Evolutionary conservation across 2,888 invertebrate genomes (phyloP), one percentile per base, ranked within the genome.

Genomic region (Camponotus fellah): DNA sequence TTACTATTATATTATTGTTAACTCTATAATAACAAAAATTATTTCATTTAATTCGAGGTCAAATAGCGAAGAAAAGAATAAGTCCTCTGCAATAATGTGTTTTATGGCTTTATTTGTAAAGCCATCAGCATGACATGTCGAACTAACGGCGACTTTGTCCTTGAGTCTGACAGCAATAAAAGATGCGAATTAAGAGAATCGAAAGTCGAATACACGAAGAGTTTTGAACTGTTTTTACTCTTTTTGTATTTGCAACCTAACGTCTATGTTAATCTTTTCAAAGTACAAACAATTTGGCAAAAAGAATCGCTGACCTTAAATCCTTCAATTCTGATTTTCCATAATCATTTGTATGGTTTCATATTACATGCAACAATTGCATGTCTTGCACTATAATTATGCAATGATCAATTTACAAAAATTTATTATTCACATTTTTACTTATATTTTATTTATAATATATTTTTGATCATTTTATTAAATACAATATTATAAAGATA

Each of bases 41-140:
- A 60, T 26, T 12, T 40, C 12, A 58, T 46, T 80, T 46, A 32
- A 85, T 79, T 53, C 43, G 14, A 46, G 14, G 79, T 21, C 76
- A 65, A 84, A 82, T 82, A 76, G 71, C 14, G 21, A 34, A 75
- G 77, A 89, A 92, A 93, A 88, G 91, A 89, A 91, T 92, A 85
- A 81, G 81, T 68, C 85, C 79, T 84, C 80, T 85, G 83, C 88
- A 89, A 88, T 88, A 87, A 80, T 85, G 86, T 86, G 87, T 91
- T 94, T 94, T 92, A 94, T 93, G 92, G 92, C 93, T 94, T 93
- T 93, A 93, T 93, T 94, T 92, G 87, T 92, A 92, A 88, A 26
- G 26, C 26, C 91, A 91, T 87, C 85, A 92, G 92, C 90, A 93
- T 93, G 93, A 93, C 92, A 90, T 87, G 85, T 89, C 81, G 79